Evolutionary conservation across 2,888 invertebrate species (phyloP).

Genomic region (Microctonus aethiopoides): DNA sequence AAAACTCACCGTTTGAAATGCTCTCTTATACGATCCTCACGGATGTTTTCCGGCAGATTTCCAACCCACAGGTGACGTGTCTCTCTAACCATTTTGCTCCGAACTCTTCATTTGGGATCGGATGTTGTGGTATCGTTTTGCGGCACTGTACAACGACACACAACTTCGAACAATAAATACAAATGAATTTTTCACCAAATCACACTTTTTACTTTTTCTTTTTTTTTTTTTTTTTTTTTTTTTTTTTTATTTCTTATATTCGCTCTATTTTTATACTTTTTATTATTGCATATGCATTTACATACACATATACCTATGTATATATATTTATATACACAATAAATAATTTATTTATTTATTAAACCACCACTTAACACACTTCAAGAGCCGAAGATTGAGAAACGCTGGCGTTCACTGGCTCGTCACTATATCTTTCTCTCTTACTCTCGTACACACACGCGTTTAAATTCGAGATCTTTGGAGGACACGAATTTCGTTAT

Average conservation of each 20-base stretch:
- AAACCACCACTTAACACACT: background rate
- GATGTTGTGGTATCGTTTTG: constrained; percentile 68
- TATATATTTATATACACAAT: too few relatives aligned
- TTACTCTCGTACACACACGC: background rate
- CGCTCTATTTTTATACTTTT: too few relatives aligned
- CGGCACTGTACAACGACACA: constrained; percentile 67
- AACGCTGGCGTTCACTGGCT: background rate
- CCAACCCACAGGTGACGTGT: constrained; percentile 99
- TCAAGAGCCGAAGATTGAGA: background rate
- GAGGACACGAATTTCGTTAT: background rate
- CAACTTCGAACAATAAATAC: constrained; percentile 50
- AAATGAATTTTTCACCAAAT: constrained; percentile 12
- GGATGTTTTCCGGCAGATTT: constrained; percentile 99
- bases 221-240: background rate
- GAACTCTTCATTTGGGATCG: constrained; percentile 90
- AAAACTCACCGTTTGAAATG: constrained; percentile 92
- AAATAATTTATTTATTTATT: background rate
- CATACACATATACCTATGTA: too few relatives aligned
- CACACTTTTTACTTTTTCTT: background rate
- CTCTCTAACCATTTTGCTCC: constrained; percentile 99
- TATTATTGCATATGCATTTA: too few relatives aligned
- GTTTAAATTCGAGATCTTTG: background rate
- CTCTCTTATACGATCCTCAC: constrained; percentile 96
- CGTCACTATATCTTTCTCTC: background rate
- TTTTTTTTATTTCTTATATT: background rate